A percentile compares a stretch with the other conserved stretches of the same genome.
Conservation (phyloP, 1,140 invertebrate genomes). For the silkworm (Bombyx mori) region ASM3026992v2 NC_085110.1:16041001-16041500, state of each 20-base stretch:
- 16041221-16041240: background rate
- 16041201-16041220: conserved; percentile 69
- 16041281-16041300: no score
- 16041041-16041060: conserved; percentile 79
- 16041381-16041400: no score
- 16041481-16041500: no score
- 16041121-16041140: conserved; percentile 81
- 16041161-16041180: conserved; percentile 69
- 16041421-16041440: no score
- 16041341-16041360: no score
- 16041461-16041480: no score
- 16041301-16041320: no score
- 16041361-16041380: no score
- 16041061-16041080: conserved; percentile 81
- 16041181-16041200: conserved; percentile 80
- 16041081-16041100: conserved; percentile 84
- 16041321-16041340: no score
- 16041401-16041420: no score
- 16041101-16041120: conserved; percentile 82
- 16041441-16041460: no score
- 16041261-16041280: no score
- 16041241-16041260: background rate
- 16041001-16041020: background rate
- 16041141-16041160: conserved; percentile 81
- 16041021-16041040: conserved; percentile 71